These are phyloP conservation scores for Catharus ustulatus DNA, from an alignment of 2,797 vertebrate species.

Conservation along the genomic window DNA sequence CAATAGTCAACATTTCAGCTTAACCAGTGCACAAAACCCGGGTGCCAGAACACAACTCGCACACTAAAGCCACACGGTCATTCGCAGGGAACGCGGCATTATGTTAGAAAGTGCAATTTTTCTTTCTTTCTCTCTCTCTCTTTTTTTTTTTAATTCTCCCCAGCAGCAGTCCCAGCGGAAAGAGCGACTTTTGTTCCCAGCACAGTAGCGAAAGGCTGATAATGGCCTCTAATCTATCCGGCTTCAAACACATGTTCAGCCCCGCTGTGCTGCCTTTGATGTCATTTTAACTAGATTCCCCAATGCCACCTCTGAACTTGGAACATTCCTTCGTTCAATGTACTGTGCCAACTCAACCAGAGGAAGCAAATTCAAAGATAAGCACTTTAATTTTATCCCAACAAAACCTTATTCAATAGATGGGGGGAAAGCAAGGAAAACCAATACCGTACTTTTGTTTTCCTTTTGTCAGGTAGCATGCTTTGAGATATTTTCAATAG, in stretches of 20 bases:
- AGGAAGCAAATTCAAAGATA: conserved; percentile 69
- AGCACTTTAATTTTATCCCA: conserved; percentile 70
- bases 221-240: conserved; percentile 81
- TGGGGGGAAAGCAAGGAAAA: conserved; percentile 60
- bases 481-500: conserved; percentile 67
- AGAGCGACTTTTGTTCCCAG: conserved; percentile 71
- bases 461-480: conserved; percentile 67
- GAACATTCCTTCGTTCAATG: conserved; percentile 68
- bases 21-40: not conserved
- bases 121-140: conserved; percentile 8
- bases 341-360: conserved; percentile 63
- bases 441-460: conserved; percentile 67
- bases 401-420: conserved; percentile 69
- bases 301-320: conserved; percentile 75
- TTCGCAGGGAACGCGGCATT: conserved; percentile 11
- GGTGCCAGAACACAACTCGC: not conserved
- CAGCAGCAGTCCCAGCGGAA: conserved; percentile 69
- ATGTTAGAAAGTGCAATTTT: conserved; percentile 61
- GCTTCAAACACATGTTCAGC: conserved; percentile 82
- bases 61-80: not conserved
- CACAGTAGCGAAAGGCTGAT: conserved; percentile 78
- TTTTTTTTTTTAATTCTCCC: conserved; percentile 44
- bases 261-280: conserved; percentile 79
- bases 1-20: conserved; percentile 13
- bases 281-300: conserved; percentile 75